Evolutionary conservation across 2,113 vertebrate genomes (phyloP).

Genomic region (Ciconia maguari): DNA sequence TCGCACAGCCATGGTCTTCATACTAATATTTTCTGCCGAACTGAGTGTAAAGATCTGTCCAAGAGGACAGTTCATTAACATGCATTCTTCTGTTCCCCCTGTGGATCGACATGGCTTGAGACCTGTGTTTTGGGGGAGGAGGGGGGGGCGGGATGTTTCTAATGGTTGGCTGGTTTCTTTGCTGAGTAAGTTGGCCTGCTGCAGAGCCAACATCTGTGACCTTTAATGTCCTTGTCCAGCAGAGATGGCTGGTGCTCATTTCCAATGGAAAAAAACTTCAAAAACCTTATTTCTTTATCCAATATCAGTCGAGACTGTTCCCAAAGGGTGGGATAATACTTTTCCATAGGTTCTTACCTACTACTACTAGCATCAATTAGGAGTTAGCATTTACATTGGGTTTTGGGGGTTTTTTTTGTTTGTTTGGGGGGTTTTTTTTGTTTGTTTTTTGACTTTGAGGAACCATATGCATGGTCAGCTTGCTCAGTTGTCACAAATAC

Average conservation of each 20-base stretch:
- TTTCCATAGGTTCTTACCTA: not conserved
- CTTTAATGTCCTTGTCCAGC: constrained; percentile 32
- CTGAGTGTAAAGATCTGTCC: not conserved
- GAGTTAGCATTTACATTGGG: not conserved
- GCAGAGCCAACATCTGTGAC: constrained; percentile 55
- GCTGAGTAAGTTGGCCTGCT: constrained; percentile 36
- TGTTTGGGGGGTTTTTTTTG: too few relatives aligned
- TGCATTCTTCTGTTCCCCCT: not conserved
- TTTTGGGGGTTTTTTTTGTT: not conserved
- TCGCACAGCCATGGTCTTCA: not conserved
- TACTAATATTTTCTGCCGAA: not conserved
- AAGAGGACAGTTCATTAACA: not conserved
- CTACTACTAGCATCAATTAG: not conserved
- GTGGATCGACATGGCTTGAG: not conserved
- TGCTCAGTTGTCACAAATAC: not conserved
- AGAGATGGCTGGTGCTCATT: not conserved
- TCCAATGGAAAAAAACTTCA: not conserved
- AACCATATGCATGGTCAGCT: not conserved
- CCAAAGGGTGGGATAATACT: not conserved
- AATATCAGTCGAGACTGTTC: not conserved
- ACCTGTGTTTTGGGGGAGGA: not conserved
- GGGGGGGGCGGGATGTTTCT: not conserved
- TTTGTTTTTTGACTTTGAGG: not conserved
- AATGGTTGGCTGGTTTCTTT: constrained; percentile 37
- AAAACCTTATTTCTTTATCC: not conserved